Conservation (phyloP, 2,797 vertebrate species). For the Trachurus trachurus region DNA sequence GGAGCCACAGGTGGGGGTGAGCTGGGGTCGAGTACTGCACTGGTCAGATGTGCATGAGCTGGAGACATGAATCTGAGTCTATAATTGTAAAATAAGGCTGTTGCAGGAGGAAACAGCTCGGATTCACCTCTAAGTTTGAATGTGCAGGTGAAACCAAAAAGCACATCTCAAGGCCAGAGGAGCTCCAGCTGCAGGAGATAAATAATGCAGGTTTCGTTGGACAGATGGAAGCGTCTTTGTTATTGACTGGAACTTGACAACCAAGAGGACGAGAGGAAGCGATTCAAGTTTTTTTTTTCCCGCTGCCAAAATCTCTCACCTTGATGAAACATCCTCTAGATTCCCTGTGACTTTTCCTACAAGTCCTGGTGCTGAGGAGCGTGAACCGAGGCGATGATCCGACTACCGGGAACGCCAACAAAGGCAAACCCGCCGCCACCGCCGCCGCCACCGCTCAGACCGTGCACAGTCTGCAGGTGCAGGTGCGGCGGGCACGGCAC, state of each 20-base stretch:
- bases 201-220: neutral
- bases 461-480: slow-evolving; percentile 64
- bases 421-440: slow-evolving; percentile 49
- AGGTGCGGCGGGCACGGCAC: slow-evolving; percentile 28
- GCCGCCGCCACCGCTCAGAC: slow-evolving; percentile 12
- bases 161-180: neutral
- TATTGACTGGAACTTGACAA: neutral
- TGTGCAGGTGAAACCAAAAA: neutral
- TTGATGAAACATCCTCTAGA: neutral
- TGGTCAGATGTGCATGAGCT: neutral
- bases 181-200: neutral
- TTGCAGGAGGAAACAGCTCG: too few species aligned
- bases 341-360: slow-evolving; percentile 42
- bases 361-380: slow-evolving; percentile 30
- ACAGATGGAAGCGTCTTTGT: neutral
- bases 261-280: neutral
- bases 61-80: too few species aligned
- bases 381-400: slow-evolving; percentile 25
- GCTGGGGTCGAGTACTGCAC: neutral
- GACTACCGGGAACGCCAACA: slow-evolving; percentile 12
- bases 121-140: neutral
- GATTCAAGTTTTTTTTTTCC: neutral
- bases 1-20: too few species aligned
- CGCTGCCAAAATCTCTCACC: slow-evolving; percentile 31
- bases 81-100: too few species aligned